These are phyloP conservation scores for Limnothrissa miodon DNA, from an alignment of 2,113 vertebrate genomes.

Conservation along the genomic window DNA sequence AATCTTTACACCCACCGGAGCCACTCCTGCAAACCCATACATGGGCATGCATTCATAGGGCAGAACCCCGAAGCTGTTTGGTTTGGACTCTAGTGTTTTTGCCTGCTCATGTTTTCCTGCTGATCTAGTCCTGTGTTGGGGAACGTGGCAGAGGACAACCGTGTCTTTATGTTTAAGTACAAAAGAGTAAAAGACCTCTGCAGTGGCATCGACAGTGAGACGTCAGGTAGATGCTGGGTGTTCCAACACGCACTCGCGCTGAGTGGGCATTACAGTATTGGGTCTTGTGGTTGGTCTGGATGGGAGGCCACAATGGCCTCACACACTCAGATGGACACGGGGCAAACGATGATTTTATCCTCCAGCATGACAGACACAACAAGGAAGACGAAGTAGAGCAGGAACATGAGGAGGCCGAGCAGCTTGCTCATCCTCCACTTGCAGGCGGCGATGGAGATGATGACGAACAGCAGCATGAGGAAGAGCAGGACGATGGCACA, in stretches of 20 bases:
- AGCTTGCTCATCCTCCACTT: slow-evolving; percentile 75
- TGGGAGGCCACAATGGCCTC: background rate
- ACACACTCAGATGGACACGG: slow-evolving; percentile 61
- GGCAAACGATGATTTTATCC: slow-evolving; percentile 70
- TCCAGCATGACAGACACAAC: slow-evolving; percentile 75
- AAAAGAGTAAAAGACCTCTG: background rate
- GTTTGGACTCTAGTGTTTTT: background rate
- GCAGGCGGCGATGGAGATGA: slow-evolving; percentile 69
- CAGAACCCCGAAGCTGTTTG: background rate
- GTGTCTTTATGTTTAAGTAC: background rate
- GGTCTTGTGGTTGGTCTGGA: background rate
- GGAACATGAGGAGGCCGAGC: slow-evolving; percentile 68
- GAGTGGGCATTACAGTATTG: background rate
- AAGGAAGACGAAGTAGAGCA: slow-evolving; percentile 75
- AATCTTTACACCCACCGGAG: background rate
- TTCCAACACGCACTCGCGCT: background rate
- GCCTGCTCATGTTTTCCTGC: background rate
- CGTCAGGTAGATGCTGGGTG: too few species aligned
- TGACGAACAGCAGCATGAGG: slow-evolving; percentile 77
- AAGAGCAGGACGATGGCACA: slow-evolving; percentile 77
- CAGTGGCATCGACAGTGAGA: background rate
- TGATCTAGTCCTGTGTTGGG: background rate
- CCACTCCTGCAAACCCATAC: background rate
- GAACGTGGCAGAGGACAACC: background rate
- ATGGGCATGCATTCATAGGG: background rate